A percentile compares a stretch with the other conserved stretches of the same genome.
Conservation (phyloP, 2,888 invertebrate species). For the Dryococelus australis region DNA sequence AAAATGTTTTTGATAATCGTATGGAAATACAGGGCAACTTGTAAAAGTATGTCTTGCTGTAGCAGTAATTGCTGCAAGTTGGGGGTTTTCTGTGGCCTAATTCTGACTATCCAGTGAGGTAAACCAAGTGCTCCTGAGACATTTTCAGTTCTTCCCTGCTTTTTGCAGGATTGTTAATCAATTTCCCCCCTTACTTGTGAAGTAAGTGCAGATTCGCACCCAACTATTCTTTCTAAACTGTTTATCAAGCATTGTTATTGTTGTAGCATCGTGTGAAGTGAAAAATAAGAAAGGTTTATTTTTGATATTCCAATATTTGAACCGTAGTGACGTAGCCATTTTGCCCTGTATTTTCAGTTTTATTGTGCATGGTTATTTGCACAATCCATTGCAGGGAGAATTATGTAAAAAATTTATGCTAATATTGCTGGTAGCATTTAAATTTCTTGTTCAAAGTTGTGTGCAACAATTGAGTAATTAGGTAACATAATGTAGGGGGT, state of each 20-base stretch:
- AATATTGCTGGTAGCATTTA: background rate
- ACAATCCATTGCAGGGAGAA: background rate
- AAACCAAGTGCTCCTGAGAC: constrained; percentile 11
- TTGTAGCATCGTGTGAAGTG: background rate
- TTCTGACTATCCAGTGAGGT: background rate
- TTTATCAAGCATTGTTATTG: constrained; percentile 22
- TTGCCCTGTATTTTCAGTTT: constrained; percentile 28
- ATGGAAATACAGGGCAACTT: constrained; percentile 16
- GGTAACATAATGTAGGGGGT: constrained; percentile 21
- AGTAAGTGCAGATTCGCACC: background rate
- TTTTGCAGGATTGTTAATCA: background rate
- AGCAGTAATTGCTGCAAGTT: background rate
- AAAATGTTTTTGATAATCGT: background rate
- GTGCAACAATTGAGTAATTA: constrained; percentile 17
- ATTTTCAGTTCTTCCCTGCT: constrained; percentile 5
- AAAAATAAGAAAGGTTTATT: constrained; percentile 17
- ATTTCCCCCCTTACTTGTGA: background rate
- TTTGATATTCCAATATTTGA: constrained; percentile 25
- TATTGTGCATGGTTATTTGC: background rate
- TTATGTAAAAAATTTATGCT: background rate
- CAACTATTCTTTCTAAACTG: background rate
- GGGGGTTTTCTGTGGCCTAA: background rate
- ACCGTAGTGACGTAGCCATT: constrained; percentile 1
- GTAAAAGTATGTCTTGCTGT: constrained; percentile 8
- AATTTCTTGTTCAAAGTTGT: background rate